Evolutionary conservation across 1,140 invertebrate genomes (phyloP).

Genomic region (Diabrotica undecimpunctata): DNA sequence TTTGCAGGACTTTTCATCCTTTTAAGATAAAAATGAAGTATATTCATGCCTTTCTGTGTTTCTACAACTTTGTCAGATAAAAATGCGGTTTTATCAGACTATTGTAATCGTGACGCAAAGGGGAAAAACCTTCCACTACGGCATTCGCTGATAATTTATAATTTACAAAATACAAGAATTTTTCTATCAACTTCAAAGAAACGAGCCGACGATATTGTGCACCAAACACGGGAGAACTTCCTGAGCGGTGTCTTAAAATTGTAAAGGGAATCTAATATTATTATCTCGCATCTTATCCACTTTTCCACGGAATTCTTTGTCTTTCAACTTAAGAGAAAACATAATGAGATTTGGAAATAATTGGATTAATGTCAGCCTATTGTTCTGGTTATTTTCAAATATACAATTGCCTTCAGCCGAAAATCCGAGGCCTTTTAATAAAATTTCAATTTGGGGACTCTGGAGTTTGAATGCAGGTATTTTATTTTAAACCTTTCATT

Average conservation of each 20-base stretch:
- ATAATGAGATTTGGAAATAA: background rate
- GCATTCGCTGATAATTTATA: no score
- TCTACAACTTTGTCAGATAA: no score
- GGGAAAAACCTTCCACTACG: no score
- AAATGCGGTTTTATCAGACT: no score
- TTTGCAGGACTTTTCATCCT: no score
- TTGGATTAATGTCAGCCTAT: slow-evolving; percentile 2
- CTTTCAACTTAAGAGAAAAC: slow-evolving; percentile 2
- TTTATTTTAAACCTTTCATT: no score
- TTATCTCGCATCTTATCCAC: background rate
- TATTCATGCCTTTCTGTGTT: no score
- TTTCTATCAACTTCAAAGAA: background rate
- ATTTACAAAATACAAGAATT: background rate
- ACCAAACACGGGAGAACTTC: background rate
- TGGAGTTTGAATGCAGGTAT: no score
- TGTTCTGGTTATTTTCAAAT: slow-evolving; percentile 5
- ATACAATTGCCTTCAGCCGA: background rate
- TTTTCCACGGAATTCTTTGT: background rate
- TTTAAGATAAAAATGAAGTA: no score
- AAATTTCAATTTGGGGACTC: background rate
- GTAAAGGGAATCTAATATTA: background rate
- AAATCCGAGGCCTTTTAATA: background rate
- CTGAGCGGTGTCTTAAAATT: background rate
- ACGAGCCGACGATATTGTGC: background rate
- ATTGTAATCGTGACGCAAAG: no score